phyloP scores from a whole-genome alignment of 2,797 vertebrate genomes.

The Lagothrix lagotricha region DNA sequence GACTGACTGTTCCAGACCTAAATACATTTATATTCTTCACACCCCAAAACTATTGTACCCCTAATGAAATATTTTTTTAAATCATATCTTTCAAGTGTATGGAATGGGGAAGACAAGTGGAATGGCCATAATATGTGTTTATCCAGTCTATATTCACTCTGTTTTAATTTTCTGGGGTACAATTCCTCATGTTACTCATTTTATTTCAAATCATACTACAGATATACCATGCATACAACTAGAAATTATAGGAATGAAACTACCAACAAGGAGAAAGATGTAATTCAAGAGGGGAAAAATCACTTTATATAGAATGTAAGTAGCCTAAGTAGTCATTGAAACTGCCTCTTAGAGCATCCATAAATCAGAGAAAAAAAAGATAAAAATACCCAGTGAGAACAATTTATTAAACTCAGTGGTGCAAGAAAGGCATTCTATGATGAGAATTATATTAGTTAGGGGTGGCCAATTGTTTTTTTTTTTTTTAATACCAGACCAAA shows the following conservation, averaged over 20 bases:
- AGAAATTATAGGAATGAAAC: slow-evolving; percentile 4
- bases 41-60: not conserved
- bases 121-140: not conserved
- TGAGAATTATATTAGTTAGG: slow-evolving; percentile 3
- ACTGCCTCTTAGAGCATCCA: not conserved
- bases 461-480: not conserved
- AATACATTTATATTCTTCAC: not conserved
- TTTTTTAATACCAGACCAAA: not conserved
- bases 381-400: not conserved
- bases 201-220: slow-evolving; percentile 24
- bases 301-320: not conserved
- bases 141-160: not conserved
- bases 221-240: not conserved
- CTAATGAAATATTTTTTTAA: not conserved
- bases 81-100: not conserved
- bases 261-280: slow-evolving; percentile 18
- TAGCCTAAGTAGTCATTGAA: slow-evolving; percentile 5
- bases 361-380: not conserved
- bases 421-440: not conserved
- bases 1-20: not conserved
- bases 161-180: not conserved
- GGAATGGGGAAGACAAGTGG: not conserved
- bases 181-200: not conserved
- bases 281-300: not conserved
- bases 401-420: slow-evolving; percentile 31